A percentile compares a stretch with the other conserved stretches of the same genome.
phyloP scores from a whole-genome alignment of 2,888 invertebrate species.

The Dyspetes luteomarginatus region DNA sequence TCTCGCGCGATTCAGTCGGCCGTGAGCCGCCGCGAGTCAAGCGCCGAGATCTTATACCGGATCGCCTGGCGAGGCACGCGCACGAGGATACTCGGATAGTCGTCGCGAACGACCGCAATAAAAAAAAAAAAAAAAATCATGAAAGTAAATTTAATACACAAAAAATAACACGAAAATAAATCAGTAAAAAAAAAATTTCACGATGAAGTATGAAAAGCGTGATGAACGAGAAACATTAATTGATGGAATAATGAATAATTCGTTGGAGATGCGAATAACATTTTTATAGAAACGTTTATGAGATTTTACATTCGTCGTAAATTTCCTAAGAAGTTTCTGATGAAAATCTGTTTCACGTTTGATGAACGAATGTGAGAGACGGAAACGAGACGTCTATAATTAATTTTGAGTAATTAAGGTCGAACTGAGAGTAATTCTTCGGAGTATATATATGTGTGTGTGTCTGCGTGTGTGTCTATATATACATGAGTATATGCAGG shows the following conservation, averaged over 20 bases:
- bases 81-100: constrained; percentile 59
- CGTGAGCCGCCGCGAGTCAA: constrained; percentile 72
- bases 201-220: too few relatives aligned
- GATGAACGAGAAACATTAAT: not conserved
- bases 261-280: not conserved
- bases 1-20: constrained; percentile 73
- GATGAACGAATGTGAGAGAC: constrained; percentile 5
- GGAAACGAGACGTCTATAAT: constrained; percentile 38
- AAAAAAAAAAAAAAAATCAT: constrained; percentile 10
- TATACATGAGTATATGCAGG: not conserved
- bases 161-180: not conserved
- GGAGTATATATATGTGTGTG: constrained; percentile 4
- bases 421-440: constrained; percentile 25
- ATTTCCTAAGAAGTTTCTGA: not conserved
- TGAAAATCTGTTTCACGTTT: constrained; percentile 1
- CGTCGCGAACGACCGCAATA: not conserved
- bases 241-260: not conserved
- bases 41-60: constrained; percentile 50
- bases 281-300: constrained; percentile 3
- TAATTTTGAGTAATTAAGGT: constrained; percentile 58
- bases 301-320: too few relatives aligned
- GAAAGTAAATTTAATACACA: not conserved
- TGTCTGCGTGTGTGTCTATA: not conserved
- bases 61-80: constrained; percentile 1
- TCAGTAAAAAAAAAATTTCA: not conserved